Conservation (phyloP, 1,140 invertebrate genomes). For the Drosophila murphyi region DNA sequence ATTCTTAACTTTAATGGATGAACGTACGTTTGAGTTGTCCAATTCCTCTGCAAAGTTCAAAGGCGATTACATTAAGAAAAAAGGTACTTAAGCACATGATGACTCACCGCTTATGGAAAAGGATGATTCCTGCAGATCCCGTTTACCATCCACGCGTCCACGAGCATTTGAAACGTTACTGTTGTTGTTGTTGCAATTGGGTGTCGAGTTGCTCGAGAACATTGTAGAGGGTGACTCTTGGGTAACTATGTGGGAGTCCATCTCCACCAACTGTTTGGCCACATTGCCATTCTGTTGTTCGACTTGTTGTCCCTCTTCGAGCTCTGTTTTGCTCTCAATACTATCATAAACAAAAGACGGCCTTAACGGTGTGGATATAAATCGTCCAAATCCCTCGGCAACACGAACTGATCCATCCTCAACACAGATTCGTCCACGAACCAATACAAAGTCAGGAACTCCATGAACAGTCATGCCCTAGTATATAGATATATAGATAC, state of each 20-base stretch:
- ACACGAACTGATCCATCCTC: conserved; percentile 95
- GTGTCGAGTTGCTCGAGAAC: conserved; percentile 41
- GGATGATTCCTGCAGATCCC: conserved; percentile 96
- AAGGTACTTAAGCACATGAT: background rate
- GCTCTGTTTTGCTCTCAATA: conserved; percentile 55
- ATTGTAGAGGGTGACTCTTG: conserved; percentile 60
- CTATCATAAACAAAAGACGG: conserved; percentile 85
- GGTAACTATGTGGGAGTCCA: conserved; percentile 71
- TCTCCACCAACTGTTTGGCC: conserved; percentile 82
- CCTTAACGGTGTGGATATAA: conserved; percentile 85
- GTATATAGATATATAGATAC: background rate
- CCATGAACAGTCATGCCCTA: conserved; percentile 92
- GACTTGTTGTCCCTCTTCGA: conserved; percentile 50
- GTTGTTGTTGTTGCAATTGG: conserved; percentile 68
- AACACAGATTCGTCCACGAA: conserved; percentile 94
- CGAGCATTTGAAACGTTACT: conserved; percentile 88
- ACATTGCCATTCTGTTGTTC: conserved; percentile 56
- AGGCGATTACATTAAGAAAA: background rate
- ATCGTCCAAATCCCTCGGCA: conserved; percentile 90
- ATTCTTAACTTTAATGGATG: conserved; percentile 88
- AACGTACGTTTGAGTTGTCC: conserved; percentile 86
- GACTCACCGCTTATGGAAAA: conserved; percentile 95
- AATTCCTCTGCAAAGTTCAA: conserved; percentile 86
- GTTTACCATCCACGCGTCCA: conserved; percentile 90
- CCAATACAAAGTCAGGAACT: conserved; percentile 95